Evolutionary conservation across 2,888 invertebrate genomes (phyloP), one percentile per base, ranked within the genome.

Genomic region (Acanthosoma haemorrhoidale): DNA sequence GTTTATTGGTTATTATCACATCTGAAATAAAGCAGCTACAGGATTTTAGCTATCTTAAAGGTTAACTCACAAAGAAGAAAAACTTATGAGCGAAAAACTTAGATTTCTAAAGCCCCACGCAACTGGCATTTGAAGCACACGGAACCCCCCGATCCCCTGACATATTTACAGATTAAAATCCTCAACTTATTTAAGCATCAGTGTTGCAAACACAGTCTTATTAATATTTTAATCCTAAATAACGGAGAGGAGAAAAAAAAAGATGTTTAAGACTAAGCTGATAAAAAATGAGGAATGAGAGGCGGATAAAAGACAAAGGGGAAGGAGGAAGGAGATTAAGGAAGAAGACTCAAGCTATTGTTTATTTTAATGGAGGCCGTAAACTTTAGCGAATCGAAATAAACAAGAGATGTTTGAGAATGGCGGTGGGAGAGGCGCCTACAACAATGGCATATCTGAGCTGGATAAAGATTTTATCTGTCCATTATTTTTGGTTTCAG

Each of bases 401-500:
- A 38, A 61, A 61, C 13, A 61, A 38, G 61, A 36, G 36, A 51
- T 51, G 51, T 51, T 51, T 6, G 25, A 25, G 25, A 25, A 25
- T 25, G 29, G 51, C n/a, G 11, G 1, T 2, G 31, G 9, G 1
- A 13, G 61, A 61, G 61, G 61, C 61, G 61, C 61, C 61, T 61
- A 18, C 34, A 38, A 51, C 51, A 51, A 51, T 51, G 51, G 51
- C 51, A 51, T 51, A 51, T 51, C 51, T 51, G 21, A 61, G 8
- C 61, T 21, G 34, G 36, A 61, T 61, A n/a, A 36, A 61, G 61
- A 61, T 61, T 36, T 36, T 61, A 61, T 61, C 61, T 34, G 11
- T 21, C 61, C 34, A 61, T 61, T 61, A 61, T 61, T 61, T 61
- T 61, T 21, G 61, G 61, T 61, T 36, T 21, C 34, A 61, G 36